Percentiles rank a stretch among this genome's conserved stretches.
These are phyloP conservation scores for Centropyge bicolor DNA, from an alignment of 2,797 vertebrate genomes.

Conservation along the genomic window DNA sequence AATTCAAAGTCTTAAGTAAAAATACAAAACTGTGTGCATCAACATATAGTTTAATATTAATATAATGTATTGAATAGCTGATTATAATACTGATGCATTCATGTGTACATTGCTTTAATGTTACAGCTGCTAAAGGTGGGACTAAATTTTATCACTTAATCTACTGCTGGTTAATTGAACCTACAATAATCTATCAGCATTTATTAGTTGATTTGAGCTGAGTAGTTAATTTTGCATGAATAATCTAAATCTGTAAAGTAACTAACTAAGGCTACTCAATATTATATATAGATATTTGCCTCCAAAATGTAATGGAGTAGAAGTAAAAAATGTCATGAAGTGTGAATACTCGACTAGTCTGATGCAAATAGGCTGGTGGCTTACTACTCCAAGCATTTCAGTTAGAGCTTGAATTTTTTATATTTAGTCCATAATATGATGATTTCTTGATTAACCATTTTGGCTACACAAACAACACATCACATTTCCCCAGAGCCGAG, in stretches of 20 bases:
- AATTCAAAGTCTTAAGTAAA: not conserved
- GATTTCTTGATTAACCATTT: not conserved
- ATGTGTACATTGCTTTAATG: not conserved
- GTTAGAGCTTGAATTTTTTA: not conserved
- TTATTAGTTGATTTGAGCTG: not conserved
- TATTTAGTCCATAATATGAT: not conserved
- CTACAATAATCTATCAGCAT: not conserved
- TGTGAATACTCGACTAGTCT: not conserved
- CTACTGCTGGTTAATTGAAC: not conserved
- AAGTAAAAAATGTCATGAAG: not conserved
- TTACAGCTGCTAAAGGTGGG: not conserved
- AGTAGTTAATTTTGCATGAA: not conserved
- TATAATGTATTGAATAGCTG: too few species aligned
- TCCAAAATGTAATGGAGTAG: not conserved
- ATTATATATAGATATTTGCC: not conserved
- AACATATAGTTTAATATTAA: too few species aligned
- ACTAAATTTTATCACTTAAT: not conserved
- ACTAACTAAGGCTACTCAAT: not conserved
- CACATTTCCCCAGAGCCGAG: not conserved
- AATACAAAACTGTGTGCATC: not conserved
- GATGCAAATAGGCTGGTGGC: not conserved
- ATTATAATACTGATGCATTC: not conserved
- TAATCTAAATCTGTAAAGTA: not conserved
- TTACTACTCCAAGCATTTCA: not conserved
- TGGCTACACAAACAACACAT: too few species aligned